Base-by-base conservation (phyloP, 1,140 invertebrate species). In the Hydropsyche tenuis region DNA sequence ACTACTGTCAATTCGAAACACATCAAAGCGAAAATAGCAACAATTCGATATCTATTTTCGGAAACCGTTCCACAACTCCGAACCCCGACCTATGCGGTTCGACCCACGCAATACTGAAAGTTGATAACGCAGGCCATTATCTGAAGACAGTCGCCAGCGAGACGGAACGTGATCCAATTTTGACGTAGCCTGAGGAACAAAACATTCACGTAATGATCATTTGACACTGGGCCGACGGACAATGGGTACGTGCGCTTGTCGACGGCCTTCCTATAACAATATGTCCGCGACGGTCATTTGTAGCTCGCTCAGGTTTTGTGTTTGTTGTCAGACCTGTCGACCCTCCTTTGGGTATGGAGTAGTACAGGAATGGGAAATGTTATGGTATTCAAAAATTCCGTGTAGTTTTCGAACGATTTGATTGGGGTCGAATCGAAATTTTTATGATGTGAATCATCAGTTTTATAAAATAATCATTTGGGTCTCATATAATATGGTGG, bases 171-270 rank as follows among this genome's bases (percentile, higher is more conserved):
- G 60, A 63, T 37, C 60, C 27, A 27, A 37, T 66, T 18, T 66
- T 66, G 18, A 43, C 42, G 14, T 20, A 25, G 62, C 4, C 25
- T 27, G 7, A 7, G 11, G 63, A 45, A 66, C 63, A 66, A 66
- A 43, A 66, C 63, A 43, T 42, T 45, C 63, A 22, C 48, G 63
- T 66, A 66, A 66, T 66, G 63, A 66, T 66, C 63, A 66, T 66
- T 66, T 66, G 63, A 45, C 63, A 43, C 63, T 45, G 14, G 3
- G 4, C 12, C 56, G 23, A 25, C 23, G 63, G 37, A 69, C 66
- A 66, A 66, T 66, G 37, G 63, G n/a, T n/a, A 22, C 63, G 63
- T 66, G 45, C 22, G 30, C 63, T 42, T 66, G 63, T 66, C 63
- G 43, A 45, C 63, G 18, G n/a, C n/a, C n/a, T n/a, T n/a, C n/a